Evolutionary conservation across 2,888 invertebrate genomes (phyloP), one percentile per base, ranked within the genome.

Genomic region (Macrosoma leucophasiata): DNA sequence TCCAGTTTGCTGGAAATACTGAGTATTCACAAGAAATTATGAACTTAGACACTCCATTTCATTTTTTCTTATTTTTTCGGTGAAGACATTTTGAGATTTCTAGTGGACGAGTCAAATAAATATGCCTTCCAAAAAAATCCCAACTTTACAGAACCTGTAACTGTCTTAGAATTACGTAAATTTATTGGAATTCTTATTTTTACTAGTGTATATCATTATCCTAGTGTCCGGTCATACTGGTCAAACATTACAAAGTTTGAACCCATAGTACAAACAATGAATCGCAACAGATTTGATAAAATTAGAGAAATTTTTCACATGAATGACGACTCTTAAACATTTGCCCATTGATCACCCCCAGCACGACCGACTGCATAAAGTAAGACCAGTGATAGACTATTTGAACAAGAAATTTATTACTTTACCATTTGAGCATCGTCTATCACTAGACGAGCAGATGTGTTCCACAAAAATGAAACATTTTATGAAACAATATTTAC

Each of bases 41-140:
- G 46, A 46, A 49, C 42, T 50, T 53, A 43, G 48, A 48, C 38
- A 55, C 44, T 40, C 52, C 54, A 33, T 57, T 48, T 51, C 49
- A 55, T 51, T 55, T n/a, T 54, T 51, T 52, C 48, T 48, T 52
- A 49, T 37, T 52, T 54, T 46, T 55, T 54, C 45, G 48, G 45
- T 54, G 39, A 54, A 47, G 48, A 49, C 17, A 47, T 51, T 47
- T 48, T 52, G 39, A 47, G 17, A 46, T 46, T 46, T 40, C 43
- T 33, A 39, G 39, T 39, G 18, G 19, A 37, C 30, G 27, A 41
- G 43, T 48, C 52, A 43, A 55, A 44, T 42, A 47, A 44, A 42
- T 47, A 47, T 47, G 42, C 42, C 41, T 42, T 43, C 39, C 46
- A 52, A 51, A 53, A 49, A 41, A 51, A 54, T 50, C 48, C 50